Evolutionary conservation across 1,140 invertebrate genomes (phyloP), one percentile per base, ranked within the genome.

Genomic region (Drosophila nebulosa): DNA sequence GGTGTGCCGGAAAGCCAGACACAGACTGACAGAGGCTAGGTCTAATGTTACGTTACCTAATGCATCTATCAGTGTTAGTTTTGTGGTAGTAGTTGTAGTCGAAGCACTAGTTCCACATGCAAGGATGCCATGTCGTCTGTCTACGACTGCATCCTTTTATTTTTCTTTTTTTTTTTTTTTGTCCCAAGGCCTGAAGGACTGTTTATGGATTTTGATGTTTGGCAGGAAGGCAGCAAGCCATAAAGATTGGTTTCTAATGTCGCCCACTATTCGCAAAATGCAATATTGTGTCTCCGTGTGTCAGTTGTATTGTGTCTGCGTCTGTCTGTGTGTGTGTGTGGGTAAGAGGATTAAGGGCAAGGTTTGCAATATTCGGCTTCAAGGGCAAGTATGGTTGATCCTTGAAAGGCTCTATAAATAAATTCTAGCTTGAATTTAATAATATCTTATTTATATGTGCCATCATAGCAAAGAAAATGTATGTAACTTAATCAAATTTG

Each of bases 191-290:
- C 77, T 42, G 58, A 60, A 69, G 74, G 58, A 64, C 74, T 86
- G 83, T 78, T 86, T 81, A 81, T 86, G 81, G 78, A 81, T 81
- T 86, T 75, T 46, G 36, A 63, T 69, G 83, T 86, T 86, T 69
- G 74, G 64, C 78, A 86, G 81, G 73, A 86, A 86, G 69, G 81
- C 74, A 79, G 69, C 81, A 75, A 73, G 78, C 70, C 81, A 77
- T 86, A 88, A 86, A 88, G 78, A 88, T 81, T 71, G 78, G 74
- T 63, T 75, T 71, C 67, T 86, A 81, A 86, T 88, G 81, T 72
- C 74, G 24, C 66, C 65, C 46, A 52, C 53, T 51, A 46, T 21
- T 55, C 52, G 52, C 14, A 14, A 32, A 32, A 55, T 55, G 26
- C 52, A 55, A 55, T 55, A 55, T 55, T 55, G 26, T 55, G 14